phyloP scores from a whole-genome alignment of 2,797 vertebrate genomes.

The Hybognathus amarus region DNA sequence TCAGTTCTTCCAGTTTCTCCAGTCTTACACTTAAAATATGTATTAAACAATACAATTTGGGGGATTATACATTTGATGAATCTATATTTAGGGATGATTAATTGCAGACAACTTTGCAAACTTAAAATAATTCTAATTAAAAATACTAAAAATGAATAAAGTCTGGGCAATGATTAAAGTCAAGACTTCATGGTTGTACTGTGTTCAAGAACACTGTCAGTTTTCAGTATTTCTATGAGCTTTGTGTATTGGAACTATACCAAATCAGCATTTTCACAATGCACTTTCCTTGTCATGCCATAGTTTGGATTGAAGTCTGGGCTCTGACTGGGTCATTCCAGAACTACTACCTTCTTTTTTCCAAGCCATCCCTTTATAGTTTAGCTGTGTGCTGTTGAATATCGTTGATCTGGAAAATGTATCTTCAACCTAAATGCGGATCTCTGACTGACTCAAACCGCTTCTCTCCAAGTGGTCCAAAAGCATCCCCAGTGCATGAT shows the following conservation, averaged over 20 bases:
- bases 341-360: slow-evolving; percentile 11
- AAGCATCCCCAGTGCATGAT: not conserved
- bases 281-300: slow-evolving; percentile 3
- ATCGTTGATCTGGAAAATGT: slow-evolving; percentile 10
- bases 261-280: slow-evolving; percentile 13
- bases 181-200: not conserved
- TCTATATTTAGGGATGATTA: not conserved
- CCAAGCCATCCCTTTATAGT: not conserved
- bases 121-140: not conserved
- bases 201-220: not conserved
- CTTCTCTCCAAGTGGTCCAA: not conserved
- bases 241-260: slow-evolving; percentile 7
- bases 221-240: slow-evolving; percentile 1
- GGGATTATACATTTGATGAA: not conserved
- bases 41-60: too few species aligned
- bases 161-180: not conserved
- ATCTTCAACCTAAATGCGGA: not conserved
- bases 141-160: not conserved
- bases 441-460: not conserved
- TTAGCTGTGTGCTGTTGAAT: not conserved
- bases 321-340: slow-evolving; percentile 6
- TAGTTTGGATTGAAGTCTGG: slow-evolving; percentile 25
- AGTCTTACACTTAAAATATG: too few species aligned
- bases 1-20: too few species aligned
- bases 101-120: not conserved